Conservation (phyloP, 1,140 invertebrate species). For the Drosophila takahashii region DNA sequence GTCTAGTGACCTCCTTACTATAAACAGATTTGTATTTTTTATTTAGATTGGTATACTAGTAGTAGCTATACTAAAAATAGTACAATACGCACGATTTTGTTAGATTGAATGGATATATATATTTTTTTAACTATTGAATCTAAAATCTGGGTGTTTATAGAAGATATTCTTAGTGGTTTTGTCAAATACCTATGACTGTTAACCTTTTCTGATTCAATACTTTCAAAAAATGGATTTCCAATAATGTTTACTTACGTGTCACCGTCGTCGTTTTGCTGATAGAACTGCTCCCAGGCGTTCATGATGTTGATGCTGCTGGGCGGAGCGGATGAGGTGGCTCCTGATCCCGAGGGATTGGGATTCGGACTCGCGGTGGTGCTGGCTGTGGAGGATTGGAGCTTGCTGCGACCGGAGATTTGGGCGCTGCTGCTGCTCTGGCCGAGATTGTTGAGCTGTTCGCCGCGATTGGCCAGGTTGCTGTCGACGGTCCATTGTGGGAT, state of each 20-base stretch:
- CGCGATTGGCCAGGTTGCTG: constrained; percentile 44
- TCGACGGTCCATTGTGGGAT: constrained; percentile 71
- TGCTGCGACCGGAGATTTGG: constrained; percentile 26
- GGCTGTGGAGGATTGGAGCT: constrained; percentile 20
- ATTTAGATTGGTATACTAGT: no score
- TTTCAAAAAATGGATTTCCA: no score
- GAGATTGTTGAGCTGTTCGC: constrained; percentile 64
- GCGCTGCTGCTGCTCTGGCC: constrained; percentile 29
- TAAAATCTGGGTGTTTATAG: no score
- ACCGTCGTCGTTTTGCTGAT: constrained; percentile 89
- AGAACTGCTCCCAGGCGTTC: constrained; percentile 86
- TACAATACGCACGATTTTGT: no score
- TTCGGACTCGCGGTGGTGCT: constrained; percentile 32
- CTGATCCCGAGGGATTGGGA: constrained; percentile 46
- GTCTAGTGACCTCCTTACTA: no score
- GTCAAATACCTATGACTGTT: no score
- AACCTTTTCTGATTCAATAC: not conserved
- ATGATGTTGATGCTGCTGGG: constrained; percentile 58
- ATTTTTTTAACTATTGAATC: no score
- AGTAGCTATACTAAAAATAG: no score
- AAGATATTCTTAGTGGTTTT: no score
- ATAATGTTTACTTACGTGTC: constrained; percentile 88
- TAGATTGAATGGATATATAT: no score
- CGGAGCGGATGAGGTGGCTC: constrained; percentile 20
- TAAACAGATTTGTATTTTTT: no score